Evolutionary conservation across 2,113 vertebrate species (phyloP), one percentile per base, ranked within the genome.

Genomic region (Gadus chalcogrammus): DNA sequence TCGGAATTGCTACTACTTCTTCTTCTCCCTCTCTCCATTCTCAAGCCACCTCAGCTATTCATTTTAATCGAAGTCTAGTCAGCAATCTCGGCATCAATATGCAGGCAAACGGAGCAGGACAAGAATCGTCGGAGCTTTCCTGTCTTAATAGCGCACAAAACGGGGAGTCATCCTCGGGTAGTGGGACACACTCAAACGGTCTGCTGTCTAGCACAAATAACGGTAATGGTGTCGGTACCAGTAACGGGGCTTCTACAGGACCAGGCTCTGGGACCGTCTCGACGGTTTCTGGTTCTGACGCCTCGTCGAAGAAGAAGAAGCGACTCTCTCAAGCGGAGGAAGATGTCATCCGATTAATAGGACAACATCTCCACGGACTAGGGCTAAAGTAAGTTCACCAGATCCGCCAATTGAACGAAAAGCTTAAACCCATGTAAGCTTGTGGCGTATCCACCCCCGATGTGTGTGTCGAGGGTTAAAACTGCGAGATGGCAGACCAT

Each of bases 331-430:
- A 96, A 89, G 94, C 95, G 17, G 96, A 99, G 71, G 97, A 99
- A 91, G 97, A 98, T 90, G 95, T 98, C 89, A 98, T 99, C 82
- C 92, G 97, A 87, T 94, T 99, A 77, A 98, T 99, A 88, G 97
- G 97, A 82, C 97, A 99, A 90, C 97, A 98, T 93, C 94, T 99
- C 71, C 94, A 98, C 79, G 95, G 96, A 80, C 90, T 98, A 73
- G 97, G 97, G 87, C 94, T 99, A 74, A 97, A 97, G 97, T 98
- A 96, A 97, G 97, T 96, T 86, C 76, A 78, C 72, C 62, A 56
- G 61, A 48, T 56, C 68, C 84, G 81, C 77, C 78, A 88, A 76
- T 83, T 59, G 60, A 64, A 56, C 61, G 31, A 67, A 79, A 75
- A 67, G 48, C 48, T 17, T 8, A 16, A 20, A 61, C 69, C 16